Base-by-base conservation (phyloP, 2,113 vertebrate genomes). In the Thermophis baileyi region DNA sequence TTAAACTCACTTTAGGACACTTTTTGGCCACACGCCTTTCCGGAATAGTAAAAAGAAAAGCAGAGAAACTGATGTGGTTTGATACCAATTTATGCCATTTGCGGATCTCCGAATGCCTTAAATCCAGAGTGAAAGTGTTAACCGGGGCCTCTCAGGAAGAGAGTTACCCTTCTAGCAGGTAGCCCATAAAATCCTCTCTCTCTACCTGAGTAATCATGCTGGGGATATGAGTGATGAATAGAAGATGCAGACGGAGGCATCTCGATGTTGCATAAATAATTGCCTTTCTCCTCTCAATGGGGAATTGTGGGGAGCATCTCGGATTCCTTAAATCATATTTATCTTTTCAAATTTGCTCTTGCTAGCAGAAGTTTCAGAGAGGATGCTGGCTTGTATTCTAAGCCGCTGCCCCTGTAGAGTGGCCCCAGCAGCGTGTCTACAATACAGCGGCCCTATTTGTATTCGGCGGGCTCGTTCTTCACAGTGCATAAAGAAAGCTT, bases 271-370 rank as follows among this genome's bases (percentile, higher is more conserved):
- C 91, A 50, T 94, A 69, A 93, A 55, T 95, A 93, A 95, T 92
- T 94, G 94, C 20, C 93, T 95, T 81, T 63, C 93, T 89, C 1
- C 10, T 90, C 94, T 96, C 7, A 0, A 81, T 88, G 27, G 87
- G 93, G 81, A 44, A 91, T 24, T 87, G 30, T 10, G 11, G 49
- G 6, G 27, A 91, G 90, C 46, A 3, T 57, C 93, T 81, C 85
- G n/a, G 51, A 89, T 89, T 55, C 94, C 91, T 95, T 69, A 5
- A 87, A 53, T 95, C 47, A 0, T 44, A 90, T 93, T 95, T 96
- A 90, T 92, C 91, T 92, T 0, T 88, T 96, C 94, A 54, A 94
- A 96, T 94, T 20, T 94, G 49, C 51, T 96, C 86, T 92, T 30
- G 8, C 89, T 87, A 91, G 85, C 86, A 88, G 92, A 85, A 30